These are phyloP conservation scores for Ardeotis arabs DNA, from an alignment of 2,113 vertebrate genomes.

Conservation along the genomic window DNA sequence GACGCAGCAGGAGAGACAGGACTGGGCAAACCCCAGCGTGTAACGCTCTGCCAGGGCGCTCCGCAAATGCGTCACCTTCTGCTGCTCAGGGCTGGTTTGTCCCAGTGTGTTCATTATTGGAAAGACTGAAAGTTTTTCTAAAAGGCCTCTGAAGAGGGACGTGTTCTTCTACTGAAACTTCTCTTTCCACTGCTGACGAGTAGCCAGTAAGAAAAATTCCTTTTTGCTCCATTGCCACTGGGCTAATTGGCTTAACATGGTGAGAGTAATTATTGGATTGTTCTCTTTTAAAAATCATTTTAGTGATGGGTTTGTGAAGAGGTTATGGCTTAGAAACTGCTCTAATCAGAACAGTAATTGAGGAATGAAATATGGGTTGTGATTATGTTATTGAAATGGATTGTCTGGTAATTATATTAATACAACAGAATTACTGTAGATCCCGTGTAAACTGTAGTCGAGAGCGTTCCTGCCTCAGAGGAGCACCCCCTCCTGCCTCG, in stretches of 20 bases:
- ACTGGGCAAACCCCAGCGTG: background rate
- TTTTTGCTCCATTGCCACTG: conserved; percentile 24
- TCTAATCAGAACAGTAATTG: conserved; percentile 59
- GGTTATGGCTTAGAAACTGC: conserved; percentile 57
- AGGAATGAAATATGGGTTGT: conserved; percentile 47
- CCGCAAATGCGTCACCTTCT: rapidly evolving
- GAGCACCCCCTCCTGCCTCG: background rate
- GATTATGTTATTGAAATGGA: conserved; percentile 58
- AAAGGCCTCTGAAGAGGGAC: background rate
- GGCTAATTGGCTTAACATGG: conserved; percentile 51
- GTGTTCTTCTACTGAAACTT: background rate
- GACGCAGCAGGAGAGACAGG: background rate
- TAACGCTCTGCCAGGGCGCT: background rate
- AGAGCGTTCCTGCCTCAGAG: background rate
- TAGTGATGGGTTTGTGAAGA: conserved; percentile 41
- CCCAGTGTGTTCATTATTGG: rapidly evolving
- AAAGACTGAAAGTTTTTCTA: background rate
- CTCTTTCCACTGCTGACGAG: background rate
- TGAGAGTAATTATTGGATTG: conserved; percentile 55
- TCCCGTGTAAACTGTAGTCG: background rate
- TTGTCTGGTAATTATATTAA: conserved; percentile 63
- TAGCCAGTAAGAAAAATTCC: background rate
- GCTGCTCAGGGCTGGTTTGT: background rate
- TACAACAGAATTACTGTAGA: conserved; percentile 24
- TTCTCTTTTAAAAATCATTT: conserved; percentile 53